Conservation (phyloP, 2,797 vertebrate species). For the Avahi laniger region DNA sequence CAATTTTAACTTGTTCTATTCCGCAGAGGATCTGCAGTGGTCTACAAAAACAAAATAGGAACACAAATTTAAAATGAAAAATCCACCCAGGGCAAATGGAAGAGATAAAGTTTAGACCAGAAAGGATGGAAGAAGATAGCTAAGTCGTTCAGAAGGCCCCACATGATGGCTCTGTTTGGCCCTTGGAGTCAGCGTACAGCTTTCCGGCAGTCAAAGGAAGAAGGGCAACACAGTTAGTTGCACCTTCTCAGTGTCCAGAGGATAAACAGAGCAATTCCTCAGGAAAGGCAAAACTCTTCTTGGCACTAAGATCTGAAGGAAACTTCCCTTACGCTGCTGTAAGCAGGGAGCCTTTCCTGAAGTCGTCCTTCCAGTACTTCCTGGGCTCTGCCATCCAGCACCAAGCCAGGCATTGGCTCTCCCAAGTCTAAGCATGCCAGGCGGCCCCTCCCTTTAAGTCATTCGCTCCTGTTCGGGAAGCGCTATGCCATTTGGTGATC, state of each 20-base stretch:
- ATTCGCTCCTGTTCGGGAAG: slow-evolving; percentile 7
- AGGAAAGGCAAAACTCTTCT: background rate
- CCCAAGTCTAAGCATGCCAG: background rate
- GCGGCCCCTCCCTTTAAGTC: background rate
- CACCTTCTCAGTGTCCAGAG: background rate
- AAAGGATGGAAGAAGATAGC: background rate
- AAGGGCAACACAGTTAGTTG: background rate
- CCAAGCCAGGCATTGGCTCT: background rate
- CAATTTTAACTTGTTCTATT: slow-evolving; percentile 15
- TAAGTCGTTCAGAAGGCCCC: background rate
- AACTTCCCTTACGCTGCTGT: background rate
- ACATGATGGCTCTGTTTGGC: background rate
- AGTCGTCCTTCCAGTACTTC: background rate
- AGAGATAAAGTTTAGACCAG: background rate
- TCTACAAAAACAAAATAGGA: background rate
- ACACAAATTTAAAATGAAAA: background rate
- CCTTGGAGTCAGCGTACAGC: background rate
- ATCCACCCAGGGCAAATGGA: background rate
- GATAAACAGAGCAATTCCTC: background rate
- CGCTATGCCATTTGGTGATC: background rate
- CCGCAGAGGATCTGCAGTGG: background rate
- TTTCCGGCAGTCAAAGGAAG: background rate
- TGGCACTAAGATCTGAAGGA: background rate
- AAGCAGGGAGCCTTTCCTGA: background rate
- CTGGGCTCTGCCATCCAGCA: background rate